Evolutionary conservation across 2,888 invertebrate species (phyloP), one percentile per base, ranked within the genome.

Genomic region (Drosophila neonasuta): DNA sequence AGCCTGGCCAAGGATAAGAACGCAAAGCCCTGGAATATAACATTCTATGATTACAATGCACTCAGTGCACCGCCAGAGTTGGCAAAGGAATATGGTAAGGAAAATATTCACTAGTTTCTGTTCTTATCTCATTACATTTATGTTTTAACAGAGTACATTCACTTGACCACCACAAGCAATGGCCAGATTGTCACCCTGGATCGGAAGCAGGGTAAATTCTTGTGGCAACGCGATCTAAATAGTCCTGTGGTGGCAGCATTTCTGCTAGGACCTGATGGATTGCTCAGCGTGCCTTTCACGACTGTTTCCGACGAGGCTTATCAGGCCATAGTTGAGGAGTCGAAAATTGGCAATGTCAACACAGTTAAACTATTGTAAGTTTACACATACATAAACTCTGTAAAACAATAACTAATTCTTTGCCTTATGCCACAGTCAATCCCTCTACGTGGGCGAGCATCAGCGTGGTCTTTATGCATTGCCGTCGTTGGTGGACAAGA

Each of bases 181-280:
- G 98, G 98, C 0, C 93, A 95, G 58, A 93, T 97, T 32, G 94
- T 97, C 76, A 97, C 98, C 0, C 92, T 98, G 70, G 96, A 97
- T 88, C 93, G 95, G 49, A 93, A 94, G 84, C 93, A 93, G 82
- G 97, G 97, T 0, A 94, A 94, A 68, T 92, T 97, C 52, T 91
- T 97, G 20, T 99, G 99, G 99, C 95, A 96, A 72, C 93, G 94
- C 50, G 95, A 98, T 90, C 93, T 97, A 41, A 94, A 94, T 57
- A 97, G 97, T 44, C 98, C 99, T 0, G 95, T 99, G 0, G 96
- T 99, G 50, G 97, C 97, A 0, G 94, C 97, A 68, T 99, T 98
- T 89, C 91, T 95, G 13, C 91, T 96, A 58, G 94, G 95, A 72
- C 92, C 94, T 17, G 95, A 95, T 54, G 96, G 96, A 1, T 92